Evolutionary conservation across 2,113 vertebrate species (phyloP).

Genomic region (Silurus glanis): DNA sequence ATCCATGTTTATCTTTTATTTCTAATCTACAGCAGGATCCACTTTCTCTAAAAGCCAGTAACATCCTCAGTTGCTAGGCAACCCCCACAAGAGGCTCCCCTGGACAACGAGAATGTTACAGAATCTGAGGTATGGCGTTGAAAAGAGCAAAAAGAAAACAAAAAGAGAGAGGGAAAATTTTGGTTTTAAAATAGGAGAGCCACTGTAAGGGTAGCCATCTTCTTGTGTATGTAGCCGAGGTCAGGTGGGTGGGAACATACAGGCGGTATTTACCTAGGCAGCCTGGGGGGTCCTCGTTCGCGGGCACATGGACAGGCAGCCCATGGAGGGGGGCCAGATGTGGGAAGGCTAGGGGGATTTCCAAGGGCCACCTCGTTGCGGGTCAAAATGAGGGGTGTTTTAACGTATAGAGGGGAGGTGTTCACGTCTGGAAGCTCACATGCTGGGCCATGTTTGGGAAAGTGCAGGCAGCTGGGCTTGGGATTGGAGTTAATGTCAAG

Average conservation of each 20-base stretch:
- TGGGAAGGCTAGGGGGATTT: constrained; percentile 76
- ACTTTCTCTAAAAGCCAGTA: constrained; percentile 60
- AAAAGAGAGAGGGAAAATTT: constrained; percentile 9
- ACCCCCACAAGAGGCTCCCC: constrained; percentile 63
- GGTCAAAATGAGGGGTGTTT: constrained; percentile 76
- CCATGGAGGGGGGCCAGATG: constrained; percentile 79
- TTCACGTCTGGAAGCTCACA: constrained; percentile 73
- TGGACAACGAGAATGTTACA: constrained; percentile 66
- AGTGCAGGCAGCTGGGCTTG: constrained; percentile 79
- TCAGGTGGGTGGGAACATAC: constrained; percentile 48
- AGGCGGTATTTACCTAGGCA: constrained; percentile 86
- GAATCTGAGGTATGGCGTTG: constrained; percentile 63
- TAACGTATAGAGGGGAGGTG: constrained; percentile 77
- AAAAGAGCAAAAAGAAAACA: constrained; percentile 57
- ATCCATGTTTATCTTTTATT: constrained; percentile 57
- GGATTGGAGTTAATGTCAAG: constrained; percentile 81
- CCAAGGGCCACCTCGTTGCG: constrained; percentile 75
- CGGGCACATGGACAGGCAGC: constrained; percentile 82
- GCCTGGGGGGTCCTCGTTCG: constrained; percentile 84
- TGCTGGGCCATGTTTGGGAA: constrained; percentile 75
- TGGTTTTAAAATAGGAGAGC: constrained; percentile 56
- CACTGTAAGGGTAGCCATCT: constrained; percentile 51
- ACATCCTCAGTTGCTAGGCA: constrained; percentile 72
- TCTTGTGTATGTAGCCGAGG: constrained; percentile 45
- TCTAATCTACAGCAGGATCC: constrained; percentile 57